phyloP scores from a whole-genome alignment of 2,113 vertebrate genomes.

The Arothron firmamentum region DNA sequence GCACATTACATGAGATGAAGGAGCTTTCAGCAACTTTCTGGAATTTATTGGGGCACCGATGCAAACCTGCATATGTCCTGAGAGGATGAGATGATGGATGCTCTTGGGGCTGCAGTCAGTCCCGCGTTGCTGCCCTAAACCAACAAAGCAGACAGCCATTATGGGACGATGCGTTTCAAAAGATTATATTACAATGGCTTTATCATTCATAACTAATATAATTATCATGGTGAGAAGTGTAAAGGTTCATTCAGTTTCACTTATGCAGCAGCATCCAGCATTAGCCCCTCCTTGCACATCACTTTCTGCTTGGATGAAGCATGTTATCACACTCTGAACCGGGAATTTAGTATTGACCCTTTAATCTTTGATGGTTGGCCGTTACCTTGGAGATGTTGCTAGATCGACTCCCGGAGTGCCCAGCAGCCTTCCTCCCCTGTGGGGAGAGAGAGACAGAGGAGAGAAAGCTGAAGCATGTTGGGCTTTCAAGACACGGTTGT shows the following conservation, averaged over 20 bases:
- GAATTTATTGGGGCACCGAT: neutral
- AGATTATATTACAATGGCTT: too few relatives aligned
- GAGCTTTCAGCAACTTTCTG: too few relatives aligned
- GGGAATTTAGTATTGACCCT: slow-evolving; percentile 15
- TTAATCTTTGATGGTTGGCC: neutral
- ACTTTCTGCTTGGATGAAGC: slow-evolving; percentile 12
- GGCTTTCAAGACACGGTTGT: slow-evolving; percentile 8
- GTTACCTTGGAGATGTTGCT: slow-evolving; percentile 94
- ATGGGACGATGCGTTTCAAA: neutral
- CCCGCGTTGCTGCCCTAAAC: slow-evolving; percentile 91
- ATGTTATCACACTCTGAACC: slow-evolving; percentile 1
- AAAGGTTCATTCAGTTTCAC: too few relatives aligned
- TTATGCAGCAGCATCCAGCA: neutral
- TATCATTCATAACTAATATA: too few relatives aligned
- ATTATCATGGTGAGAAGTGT: too few relatives aligned
- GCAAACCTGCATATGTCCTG: slow-evolving; percentile 94
- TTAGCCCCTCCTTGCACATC: slow-evolving; percentile 3
- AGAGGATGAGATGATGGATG: slow-evolving; percentile 86
- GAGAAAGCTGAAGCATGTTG: slow-evolving; percentile 2
- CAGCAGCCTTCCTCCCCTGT: slow-evolving; percentile 86
- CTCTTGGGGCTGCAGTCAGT: slow-evolving; percentile 77
- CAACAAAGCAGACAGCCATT: slow-evolving; percentile 37
- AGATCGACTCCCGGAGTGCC: slow-evolving; percentile 87
- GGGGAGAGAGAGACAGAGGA: slow-evolving; percentile 52
- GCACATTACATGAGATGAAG: too few relatives aligned